Evolutionary conservation across 1,140 invertebrate species (phyloP), one percentile per base, ranked within the genome.

Genomic region (Archivesica marissinica): DNA sequence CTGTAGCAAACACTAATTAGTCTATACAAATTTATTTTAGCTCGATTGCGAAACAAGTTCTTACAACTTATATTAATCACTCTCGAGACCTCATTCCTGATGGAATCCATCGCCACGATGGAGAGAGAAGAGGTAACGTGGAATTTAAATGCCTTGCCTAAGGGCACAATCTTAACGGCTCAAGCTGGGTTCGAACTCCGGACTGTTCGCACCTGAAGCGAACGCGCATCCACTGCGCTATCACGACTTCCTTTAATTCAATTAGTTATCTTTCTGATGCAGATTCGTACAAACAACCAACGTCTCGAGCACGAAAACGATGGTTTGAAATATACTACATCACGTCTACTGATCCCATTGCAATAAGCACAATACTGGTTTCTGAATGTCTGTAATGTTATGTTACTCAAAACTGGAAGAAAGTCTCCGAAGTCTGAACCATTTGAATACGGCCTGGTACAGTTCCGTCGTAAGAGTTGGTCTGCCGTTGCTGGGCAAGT

Each of bases 331-430:
- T 56, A 56, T 15, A 35, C 9, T 6, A 25, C 20, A 35, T 54
- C 28, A 33, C 4, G n/a, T 54, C 23, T 2, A 7, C 39, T 2
- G 13, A 76, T 13, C 9, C 38, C 52, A 41, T 76, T 54, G 25
- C 50, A 76, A 56, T 23, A 13, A 0, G 74, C 74, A 52, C 74
- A 76, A 39, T 56, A 76, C 2, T 2, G 2, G 15, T 76, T 54
- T n/a, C 54, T 76, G 25, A 23, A 76, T 2, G 30, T 13, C 17
- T 4, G 6, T 13, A n/a, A 52, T 2, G 38, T 52, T 1, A 30
- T 30, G 17, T 38, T 30, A n/a, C 11, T 35, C 4, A 7, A 38
- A 0, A 41, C 50, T 2, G 54, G 50, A 11, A 76, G 33, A 59
- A 56, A 52, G 17, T 54, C 33, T 33, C 11, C 59, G 28, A 52